These are phyloP conservation scores for Anguilla marmorata DNA, from an alignment of 2,797 vertebrate species.

Conservation along the genomic window DNA sequence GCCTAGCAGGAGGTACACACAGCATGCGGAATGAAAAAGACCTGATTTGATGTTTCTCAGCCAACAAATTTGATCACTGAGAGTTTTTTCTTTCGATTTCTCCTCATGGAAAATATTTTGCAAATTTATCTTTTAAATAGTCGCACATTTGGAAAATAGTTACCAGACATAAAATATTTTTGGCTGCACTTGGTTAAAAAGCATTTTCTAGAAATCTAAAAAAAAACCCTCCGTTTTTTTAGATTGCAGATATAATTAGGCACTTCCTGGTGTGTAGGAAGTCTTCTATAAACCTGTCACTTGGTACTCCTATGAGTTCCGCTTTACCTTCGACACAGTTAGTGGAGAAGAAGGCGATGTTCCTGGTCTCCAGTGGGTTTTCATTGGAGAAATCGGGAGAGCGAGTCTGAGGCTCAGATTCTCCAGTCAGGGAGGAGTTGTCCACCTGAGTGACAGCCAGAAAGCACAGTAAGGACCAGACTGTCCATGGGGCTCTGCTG, in stretches of 20 bases:
- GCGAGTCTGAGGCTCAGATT: conserved; percentile 93
- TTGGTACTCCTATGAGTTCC: not conserved
- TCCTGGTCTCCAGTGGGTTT: conserved; percentile 94
- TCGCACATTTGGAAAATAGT: not conserved
- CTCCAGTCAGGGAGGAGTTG: conserved; percentile 94
- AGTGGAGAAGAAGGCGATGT: conserved; percentile 96
- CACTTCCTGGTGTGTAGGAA: not conserved
- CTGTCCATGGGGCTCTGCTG: not conserved
- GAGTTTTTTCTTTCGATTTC: not conserved
- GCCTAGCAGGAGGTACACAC: conserved; percentile 64
- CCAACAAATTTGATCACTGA: not conserved
- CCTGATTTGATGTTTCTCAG: not conserved
- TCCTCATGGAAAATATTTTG: not conserved
- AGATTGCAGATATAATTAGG: not conserved
- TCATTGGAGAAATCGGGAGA: conserved; percentile 94
- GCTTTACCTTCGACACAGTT: conserved; percentile 94
- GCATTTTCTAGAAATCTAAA: not conserved
- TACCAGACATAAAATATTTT: not conserved
- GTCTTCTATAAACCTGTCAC: not conserved
- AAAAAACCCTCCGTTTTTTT: not conserved
- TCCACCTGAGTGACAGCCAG: conserved; percentile 77
- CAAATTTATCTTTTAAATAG: not conserved
- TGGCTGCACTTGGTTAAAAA: not conserved
- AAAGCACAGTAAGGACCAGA: not conserved
- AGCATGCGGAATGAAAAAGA: not conserved